A percentile compares a stretch with the other conserved stretches of the same genome.
Conservation (phyloP, 2,113 vertebrate genomes). For the Siniperca chuatsi region DNA sequence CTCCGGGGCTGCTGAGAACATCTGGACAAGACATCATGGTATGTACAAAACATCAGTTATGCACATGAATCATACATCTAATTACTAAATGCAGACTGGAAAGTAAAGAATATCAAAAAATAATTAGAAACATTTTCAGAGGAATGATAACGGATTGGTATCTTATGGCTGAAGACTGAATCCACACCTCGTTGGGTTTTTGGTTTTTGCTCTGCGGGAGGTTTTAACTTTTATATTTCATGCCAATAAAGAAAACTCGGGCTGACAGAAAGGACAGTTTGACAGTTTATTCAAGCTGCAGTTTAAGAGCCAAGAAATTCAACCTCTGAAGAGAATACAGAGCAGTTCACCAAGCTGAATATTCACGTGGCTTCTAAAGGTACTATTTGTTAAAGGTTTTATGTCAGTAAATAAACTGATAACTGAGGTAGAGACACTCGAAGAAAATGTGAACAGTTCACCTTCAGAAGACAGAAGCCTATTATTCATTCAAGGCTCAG, state of each 20-base stretch:
- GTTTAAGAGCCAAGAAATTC: slow-evolving; percentile 57
- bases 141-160: not conserved
- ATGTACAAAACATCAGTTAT: not conserved
- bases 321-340: slow-evolving; percentile 60
- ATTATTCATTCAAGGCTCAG: slow-evolving; percentile 40
- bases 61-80: not conserved
- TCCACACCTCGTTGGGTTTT: not conserved
- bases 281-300: slow-evolving; percentile 72
- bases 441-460: slow-evolving; percentile 46
- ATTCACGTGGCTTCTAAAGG: slow-evolving; percentile 60
- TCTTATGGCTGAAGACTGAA: slow-evolving; percentile 4
- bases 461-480: slow-evolving; percentile 44
- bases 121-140: not conserved
- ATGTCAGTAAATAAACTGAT: slow-evolving; percentile 56
- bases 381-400: slow-evolving; percentile 51
- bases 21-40: not conserved
- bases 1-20: not conserved
- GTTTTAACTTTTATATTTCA: slow-evolving; percentile 64
- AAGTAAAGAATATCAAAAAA: not conserved
- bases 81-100: not conserved
- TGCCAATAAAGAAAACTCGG: slow-evolving; percentile 58
- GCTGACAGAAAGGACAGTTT: slow-evolving; percentile 72
- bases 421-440: slow-evolving; percentile 19
- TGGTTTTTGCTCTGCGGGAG: slow-evolving; percentile 27
- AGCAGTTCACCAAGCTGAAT: slow-evolving; percentile 56